A percentile compares a stretch with the other conserved stretches of the same genome.
These are phyloP conservation scores for Tychaedon coryphoeus DNA, from an alignment of 2,113 vertebrate species.

Conservation along the genomic window DNA sequence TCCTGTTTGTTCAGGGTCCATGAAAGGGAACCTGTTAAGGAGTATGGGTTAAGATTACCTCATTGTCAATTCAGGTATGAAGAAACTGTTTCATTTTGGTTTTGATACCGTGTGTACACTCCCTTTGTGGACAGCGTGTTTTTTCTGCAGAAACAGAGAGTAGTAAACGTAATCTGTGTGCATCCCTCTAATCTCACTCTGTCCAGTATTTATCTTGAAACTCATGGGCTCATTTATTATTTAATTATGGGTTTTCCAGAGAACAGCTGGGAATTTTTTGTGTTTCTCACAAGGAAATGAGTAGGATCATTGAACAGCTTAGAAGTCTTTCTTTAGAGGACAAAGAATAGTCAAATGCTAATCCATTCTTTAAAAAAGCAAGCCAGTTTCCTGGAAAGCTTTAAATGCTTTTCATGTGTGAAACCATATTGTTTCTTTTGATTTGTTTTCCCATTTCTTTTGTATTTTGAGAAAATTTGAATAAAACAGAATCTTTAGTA, in stretches of 20 bases:
- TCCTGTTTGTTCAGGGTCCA: background rate
- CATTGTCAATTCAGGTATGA: background rate
- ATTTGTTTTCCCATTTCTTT: background rate
- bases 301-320: background rate
- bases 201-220: background rate
- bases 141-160: background rate
- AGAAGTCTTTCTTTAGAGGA: background rate
- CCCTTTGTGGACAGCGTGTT: background rate
- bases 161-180: background rate
- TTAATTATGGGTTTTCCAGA: constrained; percentile 5
- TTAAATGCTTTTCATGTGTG: background rate
- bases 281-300: constrained; percentile 4
- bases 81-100: background rate
- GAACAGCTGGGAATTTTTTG: constrained; percentile 11
- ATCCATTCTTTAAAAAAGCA: background rate
- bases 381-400: background rate
- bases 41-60: background rate
- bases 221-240: background rate
- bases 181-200: background rate
- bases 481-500: background rate
- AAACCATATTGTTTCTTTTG: background rate
- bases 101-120: background rate
- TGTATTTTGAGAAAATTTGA: background rate
- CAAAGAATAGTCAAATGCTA: background rate
- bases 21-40: background rate